Evolutionary conservation across 2,797 vertebrate genomes (phyloP).

Genomic region (Leptodactylus fallax): DNA sequence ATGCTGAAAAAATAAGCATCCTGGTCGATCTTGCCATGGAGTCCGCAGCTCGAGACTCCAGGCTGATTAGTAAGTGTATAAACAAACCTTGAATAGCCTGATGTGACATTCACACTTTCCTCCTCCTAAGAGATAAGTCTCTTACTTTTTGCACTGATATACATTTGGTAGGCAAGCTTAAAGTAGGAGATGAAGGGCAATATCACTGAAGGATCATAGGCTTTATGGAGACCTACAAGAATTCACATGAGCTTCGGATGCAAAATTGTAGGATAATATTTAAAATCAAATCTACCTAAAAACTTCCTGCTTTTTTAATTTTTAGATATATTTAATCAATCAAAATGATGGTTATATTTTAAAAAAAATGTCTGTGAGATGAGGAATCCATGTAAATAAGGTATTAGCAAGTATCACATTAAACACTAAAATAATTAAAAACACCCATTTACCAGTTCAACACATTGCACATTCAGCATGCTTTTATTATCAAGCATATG

Average conservation of each 20-base stretch:
- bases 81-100: too few relatives aligned
- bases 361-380: not conserved
- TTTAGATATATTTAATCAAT: not conserved
- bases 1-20: too few relatives aligned
- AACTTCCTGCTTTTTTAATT: not conserved
- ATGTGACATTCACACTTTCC: not conserved
- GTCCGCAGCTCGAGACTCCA: not conserved
- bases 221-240: not conserved
- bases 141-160: not conserved
- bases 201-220: not conserved
- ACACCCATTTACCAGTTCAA: not conserved
- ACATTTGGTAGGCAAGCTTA: not conserved
- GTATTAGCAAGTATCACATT: not conserved
- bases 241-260: not conserved
- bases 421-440: not conserved
- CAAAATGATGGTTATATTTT: too few relatives aligned
- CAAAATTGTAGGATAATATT: not conserved
- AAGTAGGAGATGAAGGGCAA: not conserved
- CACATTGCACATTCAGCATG: slow-evolving; percentile 1
- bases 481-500: not conserved
- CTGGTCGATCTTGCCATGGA: too few relatives aligned
- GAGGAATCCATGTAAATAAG: too few relatives aligned
- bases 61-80: too few relatives aligned
- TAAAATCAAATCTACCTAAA: not conserved
- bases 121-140: too few relatives aligned